Evolutionary conservation across 2,797 vertebrate genomes (phyloP), one percentile per base, ranked within the genome.

Genomic region (Eospalax fontanierii): DNA sequence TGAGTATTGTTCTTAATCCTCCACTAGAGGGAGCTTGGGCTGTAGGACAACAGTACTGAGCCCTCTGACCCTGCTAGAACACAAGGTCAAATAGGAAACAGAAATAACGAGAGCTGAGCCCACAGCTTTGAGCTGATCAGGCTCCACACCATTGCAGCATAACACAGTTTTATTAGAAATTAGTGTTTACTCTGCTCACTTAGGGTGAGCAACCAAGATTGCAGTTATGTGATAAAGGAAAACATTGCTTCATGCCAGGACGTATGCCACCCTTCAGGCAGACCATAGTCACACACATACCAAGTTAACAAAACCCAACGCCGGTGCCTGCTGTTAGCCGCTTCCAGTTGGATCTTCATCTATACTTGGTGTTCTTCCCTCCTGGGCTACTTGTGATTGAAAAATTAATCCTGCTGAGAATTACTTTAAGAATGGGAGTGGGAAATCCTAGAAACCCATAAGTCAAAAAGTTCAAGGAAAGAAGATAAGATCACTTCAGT

Each of bases 161-260:
- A 61, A 94, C 43, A 89, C 79, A 70, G 15, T 82, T 97, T 98
- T 98, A 97, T 98, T 98, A 97, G 87, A 97, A 95, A 95, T 95
- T 97, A 97, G 96, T 95, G 96, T 97, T 96, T 96, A 65, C 71
- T 94, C 94, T 81, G 76, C 79, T 93, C 76, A 91, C 59, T 85
- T 81, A 50, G 14, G 30, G 65, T 50, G 59, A 93, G 35, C 76
- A 86, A 90, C 43, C 68, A 85, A 90, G 65, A 70, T 30, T 90
- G 30, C 76, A 54, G 78, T 81, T 93, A 80, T 0, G 26, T 87
- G 87, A 85, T 59, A 78, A 89, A 96, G 87, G 43, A 70, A 30
- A 10, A 93, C 59, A 79, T 65, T 83, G 54, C 66, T 43, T 92
- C 61, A 4, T 75, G 84, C 50, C 63, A 85, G 84, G 65, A 80